These are phyloP conservation scores for Drosophila infuscata DNA, from an alignment of 2,888 invertebrate species.

Conservation along the genomic window DNA sequence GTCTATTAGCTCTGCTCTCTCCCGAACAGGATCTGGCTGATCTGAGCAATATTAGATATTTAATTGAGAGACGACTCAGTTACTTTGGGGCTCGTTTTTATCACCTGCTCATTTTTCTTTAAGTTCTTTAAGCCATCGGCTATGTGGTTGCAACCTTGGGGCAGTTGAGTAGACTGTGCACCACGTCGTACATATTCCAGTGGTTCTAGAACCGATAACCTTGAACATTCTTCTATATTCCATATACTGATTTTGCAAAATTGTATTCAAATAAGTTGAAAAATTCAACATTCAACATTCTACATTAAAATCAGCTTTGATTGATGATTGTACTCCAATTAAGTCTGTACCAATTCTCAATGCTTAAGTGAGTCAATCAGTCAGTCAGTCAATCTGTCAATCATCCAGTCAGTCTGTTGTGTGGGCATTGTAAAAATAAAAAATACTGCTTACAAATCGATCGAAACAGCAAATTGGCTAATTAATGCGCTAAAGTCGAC, in stretches of 20 bases:
- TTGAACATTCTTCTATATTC: not conserved
- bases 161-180: too few species aligned
- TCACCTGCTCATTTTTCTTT: not conserved
- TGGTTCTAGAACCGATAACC: not conserved
- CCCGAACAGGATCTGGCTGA: not conserved
- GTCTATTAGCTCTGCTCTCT: not conserved
- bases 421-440: not conserved
- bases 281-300: not conserved
- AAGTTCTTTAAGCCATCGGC: too few species aligned
- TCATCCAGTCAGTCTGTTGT: not conserved
- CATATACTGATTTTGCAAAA: not conserved
- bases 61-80: not conserved
- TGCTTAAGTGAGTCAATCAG: not conserved
- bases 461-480: not conserved
- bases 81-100: not conserved
- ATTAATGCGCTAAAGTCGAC: conserved; percentile 1
- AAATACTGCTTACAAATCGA: not conserved
- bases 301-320: not conserved
- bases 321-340: not conserved
- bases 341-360: not conserved
- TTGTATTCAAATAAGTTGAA: not conserved
- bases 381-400: not conserved
- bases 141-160: too few species aligned
- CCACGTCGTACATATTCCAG: not conserved
- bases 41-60: not conserved